Percentiles rank a stretch among this genome's conserved stretches.
These are phyloP conservation scores for Vanessa cardui DNA, from an alignment of 2,888 invertebrate species.

Conservation along the genomic window DNA sequence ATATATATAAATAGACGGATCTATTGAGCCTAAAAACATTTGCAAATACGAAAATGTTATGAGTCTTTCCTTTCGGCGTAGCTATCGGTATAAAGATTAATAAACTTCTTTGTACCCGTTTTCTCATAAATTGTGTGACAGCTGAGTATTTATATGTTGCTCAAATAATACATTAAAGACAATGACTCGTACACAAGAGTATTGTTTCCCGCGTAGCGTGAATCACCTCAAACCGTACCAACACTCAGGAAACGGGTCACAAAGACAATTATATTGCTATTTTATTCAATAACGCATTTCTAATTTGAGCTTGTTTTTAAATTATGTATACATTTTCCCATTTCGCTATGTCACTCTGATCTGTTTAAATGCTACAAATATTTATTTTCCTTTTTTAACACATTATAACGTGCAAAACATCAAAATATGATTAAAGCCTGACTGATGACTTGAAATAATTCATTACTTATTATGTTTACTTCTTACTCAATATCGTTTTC, in stretches of 20 bases:
- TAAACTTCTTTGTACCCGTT: not conserved
- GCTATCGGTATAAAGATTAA: not conserved
- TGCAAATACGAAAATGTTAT: not conserved
- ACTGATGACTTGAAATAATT: too few relatives aligned
- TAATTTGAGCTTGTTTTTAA: not conserved
- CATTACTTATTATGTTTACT: too few relatives aligned
- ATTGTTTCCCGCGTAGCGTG: conserved; percentile 31
- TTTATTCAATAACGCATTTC: not conserved
- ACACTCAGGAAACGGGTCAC: conserved; percentile 25
- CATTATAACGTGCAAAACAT: not conserved
- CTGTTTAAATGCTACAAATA: too few relatives aligned
- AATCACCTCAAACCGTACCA: conserved; percentile 28
- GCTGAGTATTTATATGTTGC: not conserved
- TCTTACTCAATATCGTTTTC: too few relatives aligned
- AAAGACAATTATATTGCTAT: conserved; percentile 3
- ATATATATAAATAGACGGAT: too few relatives aligned
- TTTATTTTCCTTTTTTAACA: too few relatives aligned
- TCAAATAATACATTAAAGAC: not conserved
- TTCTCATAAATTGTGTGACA: not conserved
- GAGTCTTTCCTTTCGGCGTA: not conserved
- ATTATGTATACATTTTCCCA: not conserved
- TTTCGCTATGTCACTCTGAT: not conserved
- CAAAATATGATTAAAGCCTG: too few relatives aligned
- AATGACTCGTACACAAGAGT: conserved; percentile 22
- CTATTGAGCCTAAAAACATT: too few relatives aligned